Base-by-base conservation (phyloP, 2,113 vertebrate species). In the Python bivittatus region DNA sequence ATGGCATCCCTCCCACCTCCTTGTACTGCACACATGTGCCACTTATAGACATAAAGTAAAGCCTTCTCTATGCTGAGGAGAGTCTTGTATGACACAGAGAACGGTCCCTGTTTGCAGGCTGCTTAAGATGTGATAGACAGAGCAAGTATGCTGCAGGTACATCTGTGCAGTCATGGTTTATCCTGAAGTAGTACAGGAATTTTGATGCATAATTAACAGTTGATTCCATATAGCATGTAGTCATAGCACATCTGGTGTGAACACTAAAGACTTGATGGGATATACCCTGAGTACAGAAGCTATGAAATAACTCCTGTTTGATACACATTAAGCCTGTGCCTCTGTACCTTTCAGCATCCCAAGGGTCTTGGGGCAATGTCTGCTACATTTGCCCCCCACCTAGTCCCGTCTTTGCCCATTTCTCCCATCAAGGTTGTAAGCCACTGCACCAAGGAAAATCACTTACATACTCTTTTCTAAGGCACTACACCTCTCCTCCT, bases 401-500 rank as follows among this genome's bases (percentile, higher is more conserved):
- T 3, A 11, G 17, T 11, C 23, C 44, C 1, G 11, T 38, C 52
- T 61, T 44, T 17, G 20, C 17, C 84, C 52, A 56, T 90, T 42
- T 8, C 48, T 33, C 60, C 52, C 25, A 11, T 2, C 61, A 54
- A 52, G 54, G 57, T 42, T 58, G 3, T n/a, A 64, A 56, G 52
- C 64, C 22, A 29, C 15, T 56, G 60, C 88, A 68, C 56, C 84
- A 85, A 88, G 13, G 84, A 64, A 23, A 52, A 79, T 92, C 68
- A 97, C 99, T 94, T 98, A 99, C 99, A 98, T 98, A 98, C 99
- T 99, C 97, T 98, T 93, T 90, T 93, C 93, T 83, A 93, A 92
- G 90, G 93, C 93, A 92, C 90, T 92, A n/a, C 6, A 72, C 88
- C 84, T 86, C 93, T 92, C 88, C 88, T 91, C 93, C 84, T 93